phyloP scores from a whole-genome alignment of 1,140 invertebrate species.

The Drosophila tristis region DNA sequence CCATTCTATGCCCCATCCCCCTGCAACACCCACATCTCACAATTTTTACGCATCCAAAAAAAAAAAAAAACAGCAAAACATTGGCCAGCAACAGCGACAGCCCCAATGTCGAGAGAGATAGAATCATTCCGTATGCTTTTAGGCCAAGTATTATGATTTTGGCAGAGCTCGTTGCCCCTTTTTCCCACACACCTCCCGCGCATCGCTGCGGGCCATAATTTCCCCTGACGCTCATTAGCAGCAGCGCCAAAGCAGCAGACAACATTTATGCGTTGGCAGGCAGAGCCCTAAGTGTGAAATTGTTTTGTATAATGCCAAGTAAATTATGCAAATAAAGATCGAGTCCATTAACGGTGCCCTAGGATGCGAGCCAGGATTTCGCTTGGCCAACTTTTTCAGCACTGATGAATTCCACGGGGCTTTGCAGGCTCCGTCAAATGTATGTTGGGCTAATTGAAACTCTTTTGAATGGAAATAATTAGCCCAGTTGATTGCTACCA shows the following conservation, averaged over 20 bases:
- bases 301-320: conserved; percentile 70
- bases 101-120: conserved; percentile 11
- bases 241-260: conserved; percentile 30
- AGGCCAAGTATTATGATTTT: conserved; percentile 68
- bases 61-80: conserved; percentile 31
- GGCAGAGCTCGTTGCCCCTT: conserved; percentile 39
- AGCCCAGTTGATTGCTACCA: not conserved
- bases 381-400: not conserved
- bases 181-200: conserved; percentile 6
- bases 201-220: conserved; percentile 57
- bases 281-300: conserved; percentile 69
- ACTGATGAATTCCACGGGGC: too few relatives aligned
- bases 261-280: conserved; percentile 60
- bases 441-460: conserved; percentile 32
- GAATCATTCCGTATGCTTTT: conserved; percentile 50
- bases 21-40: conserved; percentile 16
- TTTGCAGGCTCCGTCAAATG: conserved; percentile 5
- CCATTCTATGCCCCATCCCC: conserved; percentile 5
- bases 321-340: conserved; percentile 70
- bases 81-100: conserved; percentile 43
- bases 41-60: conserved; percentile 68
- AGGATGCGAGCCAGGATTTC: conserved; percentile 3
- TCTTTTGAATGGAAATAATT: conserved; percentile 23
- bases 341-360: conserved; percentile 39
- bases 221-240: conserved; percentile 72